Percentiles rank a stretch among this genome's conserved stretches.
These are phyloP conservation scores for Drosophila barbarae DNA, from an alignment of 2,888 invertebrate species.

Conservation along the genomic window DNA sequence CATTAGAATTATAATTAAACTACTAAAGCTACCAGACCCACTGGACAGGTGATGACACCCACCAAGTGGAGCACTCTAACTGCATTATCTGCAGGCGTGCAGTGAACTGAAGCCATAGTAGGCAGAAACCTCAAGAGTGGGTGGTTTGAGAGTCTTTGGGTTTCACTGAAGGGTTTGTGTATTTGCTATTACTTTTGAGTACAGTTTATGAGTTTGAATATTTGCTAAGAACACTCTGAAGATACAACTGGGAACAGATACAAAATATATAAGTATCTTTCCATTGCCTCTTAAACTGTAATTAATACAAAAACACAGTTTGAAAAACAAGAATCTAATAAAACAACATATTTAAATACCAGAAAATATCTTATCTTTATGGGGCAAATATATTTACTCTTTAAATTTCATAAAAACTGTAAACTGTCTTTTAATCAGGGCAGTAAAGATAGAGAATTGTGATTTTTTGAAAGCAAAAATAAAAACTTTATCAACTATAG, in stretches of 20 bases:
- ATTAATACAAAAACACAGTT: neutral
- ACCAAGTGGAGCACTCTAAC: constrained; percentile 31
- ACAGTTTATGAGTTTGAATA: neutral
- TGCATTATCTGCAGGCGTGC: constrained; percentile 21
- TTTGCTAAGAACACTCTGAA: neutral
- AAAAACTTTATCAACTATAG: neutral
- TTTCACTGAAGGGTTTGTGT: neutral
- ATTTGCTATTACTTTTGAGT: neutral
- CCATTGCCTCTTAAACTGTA: neutral
- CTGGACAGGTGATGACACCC: constrained; percentile 7
- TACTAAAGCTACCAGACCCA: constrained; percentile 3
- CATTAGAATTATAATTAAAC: constrained; percentile 2
- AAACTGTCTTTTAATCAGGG: neutral
- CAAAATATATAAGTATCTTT: neutral
- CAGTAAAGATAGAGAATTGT: constrained; percentile 4
- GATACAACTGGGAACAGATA: neutral
- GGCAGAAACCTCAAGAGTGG: constrained; percentile 2
- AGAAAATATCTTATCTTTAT: neutral
- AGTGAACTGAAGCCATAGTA: constrained; percentile 41
- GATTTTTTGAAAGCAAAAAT: too few species aligned
- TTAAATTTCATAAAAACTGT: neutral
- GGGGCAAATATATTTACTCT: neutral
- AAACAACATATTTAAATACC: neutral
- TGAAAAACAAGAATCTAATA: neutral
- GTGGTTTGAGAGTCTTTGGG: constrained; percentile 25